Evolutionary conservation across 2,888 invertebrate genomes (phyloP).

Genomic region (Drosophila anomelani): DNA sequence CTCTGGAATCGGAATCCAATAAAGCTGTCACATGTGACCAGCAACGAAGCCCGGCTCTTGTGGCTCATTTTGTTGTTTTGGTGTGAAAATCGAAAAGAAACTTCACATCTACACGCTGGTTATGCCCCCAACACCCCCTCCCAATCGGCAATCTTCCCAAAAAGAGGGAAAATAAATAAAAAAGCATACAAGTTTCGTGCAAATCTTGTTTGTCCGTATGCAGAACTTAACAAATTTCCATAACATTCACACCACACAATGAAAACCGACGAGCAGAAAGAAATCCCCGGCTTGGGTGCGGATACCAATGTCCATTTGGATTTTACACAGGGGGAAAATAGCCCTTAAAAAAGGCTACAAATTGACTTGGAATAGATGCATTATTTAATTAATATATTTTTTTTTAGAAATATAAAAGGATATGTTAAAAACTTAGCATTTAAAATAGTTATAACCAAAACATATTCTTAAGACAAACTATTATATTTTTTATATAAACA

Average conservation of each 20-base stretch:
- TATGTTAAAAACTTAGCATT: too few species aligned
- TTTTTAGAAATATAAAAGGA: too few species aligned
- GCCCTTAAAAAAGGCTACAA: too few species aligned
- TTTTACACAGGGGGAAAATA: constrained; percentile 18
- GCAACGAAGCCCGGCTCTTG: constrained; percentile 50
- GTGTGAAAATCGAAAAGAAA: constrained; percentile 74
- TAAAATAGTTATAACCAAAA: too few species aligned
- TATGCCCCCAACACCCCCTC: constrained; percentile 18
- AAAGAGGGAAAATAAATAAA: neutral
- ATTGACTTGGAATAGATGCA: neutral
- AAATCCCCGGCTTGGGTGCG: constrained; percentile 48
- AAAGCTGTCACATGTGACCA: constrained; percentile 75
- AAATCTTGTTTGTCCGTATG: constrained; percentile 73
- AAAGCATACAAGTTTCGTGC: constrained; percentile 64
- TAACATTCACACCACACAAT: constrained; percentile 78
- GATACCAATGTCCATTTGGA: constrained; percentile 48
- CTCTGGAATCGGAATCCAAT: constrained; percentile 69
- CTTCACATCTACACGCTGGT: constrained; percentile 53
- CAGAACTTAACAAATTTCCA: constrained; percentile 80
- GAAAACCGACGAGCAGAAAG: constrained; percentile 58
- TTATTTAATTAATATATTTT: neutral
- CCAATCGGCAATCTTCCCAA: constrained; percentile 24
- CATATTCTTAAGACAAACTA: neutral
- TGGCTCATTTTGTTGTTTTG: constrained; percentile 63
- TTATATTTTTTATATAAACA: neutral